These are phyloP conservation scores for Platycercus adscitus DNA, from an alignment of 2,113 vertebrate genomes.

Conservation along the genomic window DNA sequence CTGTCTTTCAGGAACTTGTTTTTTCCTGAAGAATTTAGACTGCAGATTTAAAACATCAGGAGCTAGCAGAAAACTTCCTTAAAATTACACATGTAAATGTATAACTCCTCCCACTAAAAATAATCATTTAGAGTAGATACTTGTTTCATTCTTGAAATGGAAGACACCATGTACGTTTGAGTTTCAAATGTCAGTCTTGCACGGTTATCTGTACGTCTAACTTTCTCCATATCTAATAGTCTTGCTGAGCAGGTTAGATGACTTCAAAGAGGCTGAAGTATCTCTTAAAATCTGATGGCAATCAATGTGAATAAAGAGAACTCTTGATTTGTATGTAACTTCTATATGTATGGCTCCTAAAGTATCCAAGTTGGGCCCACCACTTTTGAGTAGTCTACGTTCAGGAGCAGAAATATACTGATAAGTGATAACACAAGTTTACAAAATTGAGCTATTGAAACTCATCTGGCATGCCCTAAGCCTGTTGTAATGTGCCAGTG, in stretches of 20 bases:
- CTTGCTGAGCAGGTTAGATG: background rate
- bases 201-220: background rate
- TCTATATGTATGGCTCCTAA: background rate
- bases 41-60: background rate
- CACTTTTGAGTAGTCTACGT: background rate
- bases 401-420: background rate
- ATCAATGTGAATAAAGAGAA: background rate
- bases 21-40: background rate
- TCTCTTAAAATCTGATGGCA: background rate
- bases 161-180: background rate
- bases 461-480: background rate
- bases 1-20: background rate
- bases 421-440: background rate
- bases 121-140: background rate
- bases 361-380: background rate
- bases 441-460: background rate
- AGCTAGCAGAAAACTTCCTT: background rate
- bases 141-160: background rate
- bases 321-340: background rate
- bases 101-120: background rate
- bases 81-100: background rate
- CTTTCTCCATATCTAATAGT: background rate
- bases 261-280: background rate
- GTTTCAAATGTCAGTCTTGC: background rate
- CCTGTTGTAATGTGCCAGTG: background rate